Percentiles rank a stretch among this genome's conserved stretches.
phyloP scores from a whole-genome alignment of 2,888 invertebrate genomes.

The Microctonus aethiopoides region DNA sequence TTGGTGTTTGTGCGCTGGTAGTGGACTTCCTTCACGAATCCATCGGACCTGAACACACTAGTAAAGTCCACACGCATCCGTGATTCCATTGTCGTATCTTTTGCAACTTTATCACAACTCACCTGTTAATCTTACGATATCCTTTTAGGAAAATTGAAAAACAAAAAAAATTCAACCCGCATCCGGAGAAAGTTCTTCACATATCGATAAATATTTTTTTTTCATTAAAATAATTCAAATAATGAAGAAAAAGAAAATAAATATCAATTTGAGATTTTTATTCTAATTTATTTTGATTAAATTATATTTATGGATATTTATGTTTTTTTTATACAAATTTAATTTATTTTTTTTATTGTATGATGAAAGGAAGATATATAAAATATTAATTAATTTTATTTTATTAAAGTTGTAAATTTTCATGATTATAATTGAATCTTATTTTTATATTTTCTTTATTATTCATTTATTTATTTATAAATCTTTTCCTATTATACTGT shows the following conservation, averaged over 20 bases:
- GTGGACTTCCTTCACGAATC: conserved; percentile 51
- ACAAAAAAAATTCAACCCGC: neutral
- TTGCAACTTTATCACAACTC: conserved; percentile 26
- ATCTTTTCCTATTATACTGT: conserved; percentile 10
- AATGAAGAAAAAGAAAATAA: no score
- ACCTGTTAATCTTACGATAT: conserved; percentile 27
- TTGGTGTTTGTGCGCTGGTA: conserved; percentile 43
- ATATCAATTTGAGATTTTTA: no score
- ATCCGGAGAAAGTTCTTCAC: neutral
- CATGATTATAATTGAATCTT: neutral
- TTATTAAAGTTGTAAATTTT: neutral
- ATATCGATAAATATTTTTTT: neutral
- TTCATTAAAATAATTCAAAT: no score
- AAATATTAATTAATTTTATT: neutral
- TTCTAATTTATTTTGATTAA: no score
- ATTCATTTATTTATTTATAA: neutral
- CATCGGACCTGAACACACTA: conserved; percentile 55
- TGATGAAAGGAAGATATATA: no score
- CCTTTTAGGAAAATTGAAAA: no score
- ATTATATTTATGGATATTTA: no score
- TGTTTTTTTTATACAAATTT: no score
- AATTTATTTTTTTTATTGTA: no score
- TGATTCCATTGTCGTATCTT: conserved; percentile 47
- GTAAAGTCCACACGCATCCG: conserved; percentile 42
- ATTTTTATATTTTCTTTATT: neutral